Evolutionary conservation across 2,113 vertebrate genomes (phyloP).

Genomic region (Pangasianodon gigas): DNA sequence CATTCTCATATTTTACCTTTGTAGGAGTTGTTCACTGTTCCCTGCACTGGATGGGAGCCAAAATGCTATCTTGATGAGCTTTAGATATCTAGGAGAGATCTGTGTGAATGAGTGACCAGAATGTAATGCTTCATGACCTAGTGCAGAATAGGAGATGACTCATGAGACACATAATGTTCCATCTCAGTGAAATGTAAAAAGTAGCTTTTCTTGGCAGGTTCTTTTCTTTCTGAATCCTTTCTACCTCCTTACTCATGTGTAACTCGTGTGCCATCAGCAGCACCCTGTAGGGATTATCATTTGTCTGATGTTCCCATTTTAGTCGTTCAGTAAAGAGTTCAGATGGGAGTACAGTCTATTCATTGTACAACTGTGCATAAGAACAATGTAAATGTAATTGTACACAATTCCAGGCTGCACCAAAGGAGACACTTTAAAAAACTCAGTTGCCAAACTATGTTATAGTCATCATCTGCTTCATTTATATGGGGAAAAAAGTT

Average conservation of each 20-base stretch:
- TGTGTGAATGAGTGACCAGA: constrained; percentile 35
- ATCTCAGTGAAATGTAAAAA: background rate
- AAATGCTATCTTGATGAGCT: constrained; percentile 13
- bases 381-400: background rate
- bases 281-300: background rate
- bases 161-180: constrained; percentile 37
- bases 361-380: background rate
- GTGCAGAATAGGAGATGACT: constrained; percentile 17
- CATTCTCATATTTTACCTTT: background rate
- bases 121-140: constrained; percentile 21
- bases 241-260: background rate
- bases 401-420: background rate
- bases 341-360: background rate
- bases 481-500: background rate
- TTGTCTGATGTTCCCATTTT: background rate
- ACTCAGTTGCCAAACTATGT: background rate
- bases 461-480: background rate
- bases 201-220: background rate
- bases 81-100: constrained; percentile 7
- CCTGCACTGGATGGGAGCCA: constrained; percentile 5
- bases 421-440: background rate
- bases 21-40: constrained; percentile 1
- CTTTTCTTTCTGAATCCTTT: background rate
- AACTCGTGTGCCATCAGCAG: background rate
- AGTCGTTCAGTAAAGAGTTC: background rate